These are phyloP conservation scores for Florisuga fusca DNA, from an alignment of 2,797 vertebrate genomes.

Conservation along the genomic window DNA sequence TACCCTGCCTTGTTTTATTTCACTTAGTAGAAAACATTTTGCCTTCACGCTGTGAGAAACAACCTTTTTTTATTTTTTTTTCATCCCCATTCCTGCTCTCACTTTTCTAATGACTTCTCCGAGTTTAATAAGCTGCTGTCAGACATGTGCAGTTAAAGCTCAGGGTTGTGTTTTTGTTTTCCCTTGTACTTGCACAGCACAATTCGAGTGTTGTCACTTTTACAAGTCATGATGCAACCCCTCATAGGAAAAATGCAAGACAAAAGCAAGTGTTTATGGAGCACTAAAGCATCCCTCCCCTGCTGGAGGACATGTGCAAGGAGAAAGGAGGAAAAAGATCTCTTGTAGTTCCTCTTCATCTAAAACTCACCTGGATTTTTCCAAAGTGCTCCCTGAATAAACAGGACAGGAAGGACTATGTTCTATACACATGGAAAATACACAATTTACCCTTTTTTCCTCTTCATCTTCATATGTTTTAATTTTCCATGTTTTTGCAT, in stretches of 20 bases:
- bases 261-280: slow-evolving; percentile 47
- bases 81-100: not conserved
- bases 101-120: slow-evolving; percentile 15
- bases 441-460: not conserved
- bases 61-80: not conserved
- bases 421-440: not conserved
- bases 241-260: slow-evolving; percentile 23
- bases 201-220: slow-evolving; percentile 24
- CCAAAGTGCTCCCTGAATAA: not conserved
- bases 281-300: not conserved
- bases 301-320: slow-evolving; percentile 26
- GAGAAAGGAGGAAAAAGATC: not conserved
- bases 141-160: slow-evolving; percentile 34
- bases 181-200: slow-evolving; percentile 28
- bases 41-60: not conserved
- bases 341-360: not conserved
- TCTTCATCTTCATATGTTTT: not conserved
- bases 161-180: slow-evolving; percentile 18
- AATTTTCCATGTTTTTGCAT: not conserved
- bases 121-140: slow-evolving; percentile 60
- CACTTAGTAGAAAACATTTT: slow-evolving; percentile 4
- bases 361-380: not conserved
- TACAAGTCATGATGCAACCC: slow-evolving; percentile 27
- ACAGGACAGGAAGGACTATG: not conserved
- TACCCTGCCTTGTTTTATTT: not conserved